Percentiles rank a stretch among this genome's conserved stretches.
These are phyloP conservation scores for Danio aesculapii DNA, from an alignment of 2,797 vertebrate species.

Conservation along the genomic window DNA sequence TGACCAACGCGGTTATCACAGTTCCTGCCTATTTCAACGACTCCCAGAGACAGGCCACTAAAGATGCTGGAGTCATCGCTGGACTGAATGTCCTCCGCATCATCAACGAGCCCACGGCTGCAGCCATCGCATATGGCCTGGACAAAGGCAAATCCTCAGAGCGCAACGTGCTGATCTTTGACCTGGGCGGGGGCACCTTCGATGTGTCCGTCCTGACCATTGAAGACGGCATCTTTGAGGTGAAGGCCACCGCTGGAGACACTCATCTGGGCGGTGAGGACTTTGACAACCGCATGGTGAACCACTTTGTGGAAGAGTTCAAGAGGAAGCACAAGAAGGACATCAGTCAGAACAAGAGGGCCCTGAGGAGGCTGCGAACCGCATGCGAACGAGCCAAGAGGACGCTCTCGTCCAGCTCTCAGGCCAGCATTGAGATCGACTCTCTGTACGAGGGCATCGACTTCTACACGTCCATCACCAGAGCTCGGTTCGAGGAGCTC, in stretches of 20 bases:
- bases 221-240: conserved; percentile 65
- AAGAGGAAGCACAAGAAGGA: conserved; percentile 55
- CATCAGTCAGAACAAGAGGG: conserved; percentile 55
- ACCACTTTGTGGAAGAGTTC: conserved; percentile 55
- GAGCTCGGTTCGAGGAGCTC: conserved; percentile 53
- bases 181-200: conserved; percentile 64
- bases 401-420: conserved; percentile 54
- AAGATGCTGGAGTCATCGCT: conserved; percentile 85
- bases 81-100: conserved; percentile 88
- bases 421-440: conserved; percentile 56
- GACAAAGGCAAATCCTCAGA: conserved; percentile 83
- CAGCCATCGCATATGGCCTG: conserved; percentile 86
- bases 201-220: conserved; percentile 64
- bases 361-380: conserved; percentile 48
- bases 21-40: conserved; percentile 88
- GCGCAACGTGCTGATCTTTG: conserved; percentile 84
- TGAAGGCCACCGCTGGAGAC: conserved; percentile 63
- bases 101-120: conserved; percentile 88
- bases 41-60: conserved; percentile 86
- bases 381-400: conserved; percentile 55
- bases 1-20: conserved; percentile 84
- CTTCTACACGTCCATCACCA: conserved; percentile 54
- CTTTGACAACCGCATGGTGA: conserved; percentile 58
- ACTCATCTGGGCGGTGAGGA: conserved; percentile 49
- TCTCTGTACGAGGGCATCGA: conserved; percentile 47